Conservation (phyloP, 2,888 invertebrate genomes). For the Fragum whitleyi region DNA sequence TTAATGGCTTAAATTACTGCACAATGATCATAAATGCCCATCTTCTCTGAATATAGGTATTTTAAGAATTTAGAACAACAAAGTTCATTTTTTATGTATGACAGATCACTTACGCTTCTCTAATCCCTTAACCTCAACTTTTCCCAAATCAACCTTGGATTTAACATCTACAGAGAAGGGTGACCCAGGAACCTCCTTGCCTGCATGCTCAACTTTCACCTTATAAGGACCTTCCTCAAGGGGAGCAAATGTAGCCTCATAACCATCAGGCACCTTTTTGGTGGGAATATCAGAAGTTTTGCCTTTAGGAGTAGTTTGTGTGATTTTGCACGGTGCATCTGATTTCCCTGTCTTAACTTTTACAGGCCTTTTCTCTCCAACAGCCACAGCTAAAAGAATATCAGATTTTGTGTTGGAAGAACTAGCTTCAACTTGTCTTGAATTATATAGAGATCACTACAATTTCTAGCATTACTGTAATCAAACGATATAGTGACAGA, state of each 20-base stretch:
- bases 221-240: constrained; percentile 84
- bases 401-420: no score
- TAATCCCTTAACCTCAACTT: constrained; percentile 90
- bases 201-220: constrained; percentile 84
- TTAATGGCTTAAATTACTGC: no score
- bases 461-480: no score
- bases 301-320: constrained; percentile 87
- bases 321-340: constrained; percentile 68
- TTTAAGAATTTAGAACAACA: no score
- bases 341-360: constrained; percentile 60
- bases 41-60: no score
- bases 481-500: no score
- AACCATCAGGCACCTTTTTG: constrained; percentile 91
- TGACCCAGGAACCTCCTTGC: constrained; percentile 84
- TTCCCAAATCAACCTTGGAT: constrained; percentile 81
- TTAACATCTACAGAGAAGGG: constrained; percentile 85
- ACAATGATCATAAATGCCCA: no score
- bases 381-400: constrained; percentile 56
- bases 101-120: constrained; percentile 92
- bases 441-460: no score
- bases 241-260: constrained; percentile 83
- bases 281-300: constrained; percentile 89
- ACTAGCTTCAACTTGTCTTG: no score
- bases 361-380: constrained; percentile 66
- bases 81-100: not conserved